phyloP scores from a whole-genome alignment of 1,140 invertebrate genomes.

The Marisa cornuarietis region DNA sequence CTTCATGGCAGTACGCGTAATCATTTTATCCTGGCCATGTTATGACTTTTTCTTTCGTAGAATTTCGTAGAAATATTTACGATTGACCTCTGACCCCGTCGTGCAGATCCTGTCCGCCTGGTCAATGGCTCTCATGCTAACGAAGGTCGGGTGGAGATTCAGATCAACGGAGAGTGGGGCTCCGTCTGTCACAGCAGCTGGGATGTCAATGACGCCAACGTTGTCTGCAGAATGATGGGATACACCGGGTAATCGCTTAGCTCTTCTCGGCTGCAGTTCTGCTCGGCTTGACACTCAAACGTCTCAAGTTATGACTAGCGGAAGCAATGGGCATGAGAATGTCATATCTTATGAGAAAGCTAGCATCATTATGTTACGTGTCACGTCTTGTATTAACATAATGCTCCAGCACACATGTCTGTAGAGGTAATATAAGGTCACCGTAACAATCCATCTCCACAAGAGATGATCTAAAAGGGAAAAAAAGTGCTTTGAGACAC shows the following conservation, averaged over 20 bases:
- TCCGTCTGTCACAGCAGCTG: conserved; percentile 46
- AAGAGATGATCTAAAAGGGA: no score
- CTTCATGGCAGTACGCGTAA: background rate
- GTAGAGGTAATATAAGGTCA: no score
- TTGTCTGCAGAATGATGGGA: conserved; percentile 47
- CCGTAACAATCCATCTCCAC: no score
- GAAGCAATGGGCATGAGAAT: background rate
- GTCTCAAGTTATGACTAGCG: background rate
- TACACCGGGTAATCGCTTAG: conserved; percentile 26
- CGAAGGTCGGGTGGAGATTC: conserved; percentile 50
- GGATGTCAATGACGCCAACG: conserved; percentile 34
- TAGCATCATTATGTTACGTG: background rate
- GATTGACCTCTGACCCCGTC: background rate
- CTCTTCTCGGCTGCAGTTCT: background rate
- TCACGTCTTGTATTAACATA: background rate
- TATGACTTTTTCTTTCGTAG: background rate
- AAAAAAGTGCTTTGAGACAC: no score
- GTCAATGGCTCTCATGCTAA: conserved; percentile 26
- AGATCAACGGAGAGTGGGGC: conserved; percentile 40
- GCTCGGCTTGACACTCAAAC: background rate
- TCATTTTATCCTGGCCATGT: background rate
- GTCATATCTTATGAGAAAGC: background rate
- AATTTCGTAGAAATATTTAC: background rate
- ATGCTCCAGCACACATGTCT: background rate
- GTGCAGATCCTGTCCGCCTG: conserved; percentile 25